Percentiles rank a stretch among this genome's conserved stretches.
Evolutionary conservation across 2,888 invertebrate genomes (phyloP).

Genomic region (Eupithecia subfuscata): DNA sequence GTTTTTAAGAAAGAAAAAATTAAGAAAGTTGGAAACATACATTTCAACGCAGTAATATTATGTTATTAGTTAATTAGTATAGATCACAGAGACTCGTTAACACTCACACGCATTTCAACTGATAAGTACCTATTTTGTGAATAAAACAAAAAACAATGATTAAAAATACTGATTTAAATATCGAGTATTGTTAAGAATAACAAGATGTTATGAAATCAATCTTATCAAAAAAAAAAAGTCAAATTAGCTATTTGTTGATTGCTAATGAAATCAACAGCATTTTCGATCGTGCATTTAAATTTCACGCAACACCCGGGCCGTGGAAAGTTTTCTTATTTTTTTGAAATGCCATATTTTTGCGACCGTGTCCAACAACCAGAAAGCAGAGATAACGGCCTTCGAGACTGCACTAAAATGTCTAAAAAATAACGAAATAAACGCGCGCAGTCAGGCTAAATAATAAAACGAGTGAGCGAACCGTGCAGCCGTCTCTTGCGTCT

Average conservation of each 20-base stretch:
- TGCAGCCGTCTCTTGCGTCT: neutral
- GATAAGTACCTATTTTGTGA: neutral
- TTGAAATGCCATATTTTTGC: conserved; percentile 49
- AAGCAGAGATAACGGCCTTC: conserved; percentile 52
- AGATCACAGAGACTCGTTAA: neutral
- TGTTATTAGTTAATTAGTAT: too few species aligned
- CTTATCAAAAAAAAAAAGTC: neutral
- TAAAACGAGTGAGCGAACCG: conserved; percentile 1
- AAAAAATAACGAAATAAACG: conserved; percentile 27
- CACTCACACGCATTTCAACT: neutral
- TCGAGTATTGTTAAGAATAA: neutral
- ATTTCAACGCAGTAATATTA: too few species aligned
- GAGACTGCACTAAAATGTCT: conserved; percentile 26
- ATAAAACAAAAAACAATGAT: neutral
- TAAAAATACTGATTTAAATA: neutral
- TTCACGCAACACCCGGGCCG: conserved; percentile 18
- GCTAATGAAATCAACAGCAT: neutral
- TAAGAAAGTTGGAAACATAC: too few species aligned
- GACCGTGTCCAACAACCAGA: conserved; percentile 44
- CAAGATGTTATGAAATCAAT: neutral
- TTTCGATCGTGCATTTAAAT: conserved; percentile 19
- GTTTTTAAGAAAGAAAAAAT: too few species aligned
- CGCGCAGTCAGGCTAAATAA: conserved; percentile 12
- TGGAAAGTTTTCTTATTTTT: conserved; percentile 51
- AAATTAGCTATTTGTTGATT: too few species aligned